These are phyloP conservation scores for Rhinella marina DNA, from an alignment of 2,797 vertebrate genomes.

Conservation along the genomic window DNA sequence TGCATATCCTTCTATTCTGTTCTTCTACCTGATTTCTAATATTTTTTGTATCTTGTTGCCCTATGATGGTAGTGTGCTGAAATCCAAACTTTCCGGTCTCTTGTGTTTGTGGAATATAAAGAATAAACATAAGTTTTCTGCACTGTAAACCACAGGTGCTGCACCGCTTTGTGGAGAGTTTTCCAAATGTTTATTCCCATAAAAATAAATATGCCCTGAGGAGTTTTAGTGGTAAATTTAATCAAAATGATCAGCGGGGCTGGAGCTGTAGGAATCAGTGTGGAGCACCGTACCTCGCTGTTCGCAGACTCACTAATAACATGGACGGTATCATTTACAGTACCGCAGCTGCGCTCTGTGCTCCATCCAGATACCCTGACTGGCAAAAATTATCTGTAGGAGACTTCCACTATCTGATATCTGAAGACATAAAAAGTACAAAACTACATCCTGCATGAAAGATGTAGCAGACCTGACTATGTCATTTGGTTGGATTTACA, in stretches of 20 bases:
- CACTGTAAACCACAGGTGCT: background rate
- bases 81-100: background rate
- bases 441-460: background rate
- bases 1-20: background rate
- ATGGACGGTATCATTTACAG: background rate
- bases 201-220: background rate
- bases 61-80: background rate
- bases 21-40: background rate
- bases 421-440: background rate
- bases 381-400: background rate
- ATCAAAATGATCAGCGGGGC: background rate
- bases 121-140: background rate
- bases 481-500: too few species aligned
- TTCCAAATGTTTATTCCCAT: constrained; percentile 15
- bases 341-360: background rate
- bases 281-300: background rate
- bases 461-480: background rate
- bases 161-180: background rate
- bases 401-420: background rate
- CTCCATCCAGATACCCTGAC: background rate
- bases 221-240: background rate
- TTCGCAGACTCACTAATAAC: background rate
- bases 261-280: background rate
- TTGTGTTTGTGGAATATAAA: background rate
- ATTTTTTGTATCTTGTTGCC: background rate